Base-by-base conservation (phyloP, 2,113 vertebrate species). In the Lutjanus erythropterus region DNA sequence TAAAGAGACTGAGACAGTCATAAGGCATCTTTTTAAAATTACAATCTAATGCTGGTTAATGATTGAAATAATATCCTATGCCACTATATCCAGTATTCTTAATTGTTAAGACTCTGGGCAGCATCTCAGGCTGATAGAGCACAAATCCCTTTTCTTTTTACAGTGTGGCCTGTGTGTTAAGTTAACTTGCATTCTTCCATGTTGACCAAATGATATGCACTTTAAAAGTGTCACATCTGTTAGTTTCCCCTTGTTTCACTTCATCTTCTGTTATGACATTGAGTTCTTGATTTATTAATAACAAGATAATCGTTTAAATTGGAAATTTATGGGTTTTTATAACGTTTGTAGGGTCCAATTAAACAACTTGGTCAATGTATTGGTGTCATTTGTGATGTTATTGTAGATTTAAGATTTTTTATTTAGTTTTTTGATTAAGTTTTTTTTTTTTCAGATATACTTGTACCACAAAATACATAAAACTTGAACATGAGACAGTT, bases 201-300 rank as follows among this genome's bases (percentile, higher is more conserved):
- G 68, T 84, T 78, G 75, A 92, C 82, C 86, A 86, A 85, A 89
- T 78, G 16, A 86, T 78, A 87, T 88, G 91, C 93, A 94, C 91
- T 93, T 93, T 88, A 84, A 76, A 81, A 84, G 86, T 87, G 75
- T 90, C 35, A 46, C 60, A 55, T 79, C 81, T 90, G 76, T 85
- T 66, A 10, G 16, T 19, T n/a, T 18, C 44, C 16, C 39, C 6
- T 41, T 25, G 44, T 72, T 85, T 80, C 6, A 55, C 60, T 9
- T 31, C 39, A 39, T 56, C 19, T 66, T 78, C 39, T 81, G 55
- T 84, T 69, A 47, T 0, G 33, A 55, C 16, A 15, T 33, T 42
- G 2, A 1, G 6, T 52, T 84, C n/a, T 25, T 47, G 61, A 52
- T 72, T 74, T 47, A 42, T 76, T 64, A 11, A 46, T n/a, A 68